These are phyloP conservation scores for Drosophila rhopaloa DNA, from an alignment of 1,140 invertebrate genomes.

Conservation along the genomic window DNA sequence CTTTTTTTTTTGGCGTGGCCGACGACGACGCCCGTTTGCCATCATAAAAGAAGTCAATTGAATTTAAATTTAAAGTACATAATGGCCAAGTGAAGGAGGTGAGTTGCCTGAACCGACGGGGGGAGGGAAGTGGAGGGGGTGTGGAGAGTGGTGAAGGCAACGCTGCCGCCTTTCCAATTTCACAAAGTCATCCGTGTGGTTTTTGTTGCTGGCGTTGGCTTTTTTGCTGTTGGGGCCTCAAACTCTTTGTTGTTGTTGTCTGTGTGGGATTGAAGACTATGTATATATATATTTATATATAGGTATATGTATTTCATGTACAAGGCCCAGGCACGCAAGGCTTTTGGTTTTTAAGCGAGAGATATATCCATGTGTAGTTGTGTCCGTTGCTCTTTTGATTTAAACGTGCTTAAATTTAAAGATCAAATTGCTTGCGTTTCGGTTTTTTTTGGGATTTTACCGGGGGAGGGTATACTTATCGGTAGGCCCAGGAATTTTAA, in stretches of 20 bases:
- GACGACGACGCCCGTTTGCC: constrained; percentile 77
- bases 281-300: constrained; percentile 29
- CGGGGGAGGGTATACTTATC: constrained; percentile 23
- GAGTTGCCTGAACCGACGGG: constrained; percentile 5
- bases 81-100: constrained; percentile 66
- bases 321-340: constrained; percentile 53
- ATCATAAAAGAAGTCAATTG: constrained; percentile 83
- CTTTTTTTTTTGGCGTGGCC: constrained; percentile 72
- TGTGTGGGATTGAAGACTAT: constrained; percentile 67
- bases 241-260: constrained; percentile 57
- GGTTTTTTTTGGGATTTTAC: constrained; percentile 20
- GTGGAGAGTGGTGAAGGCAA: constrained; percentile 34
- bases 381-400: constrained; percentile 73
- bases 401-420: constrained; percentile 83
- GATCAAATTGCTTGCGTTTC: constrained; percentile 68
- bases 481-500: constrained; percentile 70
- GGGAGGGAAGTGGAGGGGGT: background rate
- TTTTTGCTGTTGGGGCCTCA: constrained; percentile 46
- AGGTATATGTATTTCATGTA: constrained; percentile 46
- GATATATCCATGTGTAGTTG: constrained; percentile 43
- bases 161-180: constrained; percentile 80
- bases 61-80: constrained; percentile 84
- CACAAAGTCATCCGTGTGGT: constrained; percentile 73
- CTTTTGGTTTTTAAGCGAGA: constrained; percentile 44
- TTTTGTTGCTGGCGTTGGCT: constrained; percentile 55